Conservation (phyloP, 53 echinoderm and acorn worm genomes). For the Echinarachnius parma region DNA sequence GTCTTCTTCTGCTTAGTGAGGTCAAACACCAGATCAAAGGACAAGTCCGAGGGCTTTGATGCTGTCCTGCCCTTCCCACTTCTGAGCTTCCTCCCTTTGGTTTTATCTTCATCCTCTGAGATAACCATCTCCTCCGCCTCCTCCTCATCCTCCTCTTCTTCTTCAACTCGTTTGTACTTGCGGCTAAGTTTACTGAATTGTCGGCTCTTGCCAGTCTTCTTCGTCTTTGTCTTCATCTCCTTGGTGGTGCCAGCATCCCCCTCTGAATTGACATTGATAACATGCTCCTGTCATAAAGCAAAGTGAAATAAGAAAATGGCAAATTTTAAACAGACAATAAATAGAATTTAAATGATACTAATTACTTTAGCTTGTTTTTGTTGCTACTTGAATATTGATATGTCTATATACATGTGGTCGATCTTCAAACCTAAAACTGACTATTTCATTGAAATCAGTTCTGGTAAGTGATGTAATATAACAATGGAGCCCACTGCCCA, state of each 20-base stretch:
- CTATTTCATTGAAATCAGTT: too few relatives aligned
- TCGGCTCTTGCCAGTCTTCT: slow-evolving; percentile 28
- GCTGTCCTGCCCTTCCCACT: neutral
- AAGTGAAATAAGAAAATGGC: too few relatives aligned
- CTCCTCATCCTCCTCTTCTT: slow-evolving; percentile 9
- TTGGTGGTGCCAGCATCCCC: neutral
- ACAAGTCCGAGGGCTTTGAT: slow-evolving; percentile 2
- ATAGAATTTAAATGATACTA: too few relatives aligned
- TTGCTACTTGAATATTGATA: too few relatives aligned
- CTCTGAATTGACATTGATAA: neutral
- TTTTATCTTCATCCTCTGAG: neutral
- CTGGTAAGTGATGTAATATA: too few relatives aligned
- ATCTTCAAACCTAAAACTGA: too few relatives aligned
- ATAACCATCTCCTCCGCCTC: neutral
- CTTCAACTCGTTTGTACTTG: slow-evolving; percentile 22
- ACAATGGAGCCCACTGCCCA: too few relatives aligned
- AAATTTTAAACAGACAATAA: too few relatives aligned
- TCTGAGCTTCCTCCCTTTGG: neutral
- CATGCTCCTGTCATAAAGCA: slow-evolving; percentile 11
- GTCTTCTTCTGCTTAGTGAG: slow-evolving; percentile 13
- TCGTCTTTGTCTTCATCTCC: neutral
- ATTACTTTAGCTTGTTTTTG: too few relatives aligned
- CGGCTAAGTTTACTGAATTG: slow-evolving; percentile 39
- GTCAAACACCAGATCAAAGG: slow-evolving; percentile 14
- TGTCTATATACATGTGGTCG: too few relatives aligned